Percentiles rank a stretch among this genome's conserved stretches.
phyloP scores from a whole-genome alignment of 2,113 vertebrate species.

The Vidua macroura region DNA sequence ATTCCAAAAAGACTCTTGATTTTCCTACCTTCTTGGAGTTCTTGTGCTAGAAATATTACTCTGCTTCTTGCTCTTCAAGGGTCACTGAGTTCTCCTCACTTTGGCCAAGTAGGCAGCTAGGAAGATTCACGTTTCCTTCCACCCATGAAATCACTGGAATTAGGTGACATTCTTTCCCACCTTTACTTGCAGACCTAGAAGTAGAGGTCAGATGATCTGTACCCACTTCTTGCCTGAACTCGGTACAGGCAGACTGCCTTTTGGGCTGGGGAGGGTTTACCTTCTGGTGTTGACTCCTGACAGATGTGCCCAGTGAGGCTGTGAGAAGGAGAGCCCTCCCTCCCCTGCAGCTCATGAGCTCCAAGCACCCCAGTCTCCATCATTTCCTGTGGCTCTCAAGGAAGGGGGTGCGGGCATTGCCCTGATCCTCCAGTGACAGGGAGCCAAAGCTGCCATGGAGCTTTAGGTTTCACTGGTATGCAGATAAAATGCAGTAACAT shows the following conservation, averaged over 20 bases:
- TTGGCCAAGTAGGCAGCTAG: neutral
- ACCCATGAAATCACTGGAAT: neutral
- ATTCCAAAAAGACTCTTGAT: neutral
- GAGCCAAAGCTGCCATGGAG: neutral
- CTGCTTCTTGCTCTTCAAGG: neutral
- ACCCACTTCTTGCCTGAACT: neutral
- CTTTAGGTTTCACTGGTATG: neutral
- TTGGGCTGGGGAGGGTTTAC: neutral
- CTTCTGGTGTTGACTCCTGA: neutral
- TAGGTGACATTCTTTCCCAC: neutral
- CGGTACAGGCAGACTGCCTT: neutral
- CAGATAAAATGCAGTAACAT: neutral
- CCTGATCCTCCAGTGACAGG: rapidly evolving
- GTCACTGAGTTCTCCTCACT: neutral
- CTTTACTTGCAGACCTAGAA: neutral
- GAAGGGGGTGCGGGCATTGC: neutral
- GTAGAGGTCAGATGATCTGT: neutral
- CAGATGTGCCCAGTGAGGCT: neutral
- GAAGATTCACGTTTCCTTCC: neutral
- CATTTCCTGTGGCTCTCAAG: neutral
- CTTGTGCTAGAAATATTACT: neutral
- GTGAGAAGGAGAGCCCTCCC: rapidly evolving
- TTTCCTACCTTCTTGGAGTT: neutral
- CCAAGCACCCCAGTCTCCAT: rapidly evolving
- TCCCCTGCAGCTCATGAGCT: neutral